These are phyloP conservation scores for Asobara japonica DNA, from an alignment of 1,140 invertebrate genomes.

Conservation along the genomic window DNA sequence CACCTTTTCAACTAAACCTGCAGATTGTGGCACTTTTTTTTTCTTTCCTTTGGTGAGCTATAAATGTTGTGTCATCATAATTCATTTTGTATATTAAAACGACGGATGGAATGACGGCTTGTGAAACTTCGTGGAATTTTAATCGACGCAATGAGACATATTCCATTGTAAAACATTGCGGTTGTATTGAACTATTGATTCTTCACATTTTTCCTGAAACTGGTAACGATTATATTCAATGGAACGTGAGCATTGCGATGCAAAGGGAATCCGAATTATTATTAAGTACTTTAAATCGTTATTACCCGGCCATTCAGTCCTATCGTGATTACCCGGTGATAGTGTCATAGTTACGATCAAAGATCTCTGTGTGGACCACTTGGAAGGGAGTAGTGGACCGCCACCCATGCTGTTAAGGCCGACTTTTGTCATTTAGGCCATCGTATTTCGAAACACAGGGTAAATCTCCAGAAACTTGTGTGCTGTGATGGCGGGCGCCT, in stretches of 20 bases:
- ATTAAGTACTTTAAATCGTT: neutral
- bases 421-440: no score
- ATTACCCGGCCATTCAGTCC: no score
- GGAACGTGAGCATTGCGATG: neutral
- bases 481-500: no score
- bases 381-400: no score
- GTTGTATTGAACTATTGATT: slow-evolving; percentile 4
- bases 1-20: slow-evolving; percentile 39
- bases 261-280: neutral
- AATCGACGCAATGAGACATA: neutral
- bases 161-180: slow-evolving; percentile 9
- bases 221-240: neutral
- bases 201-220: neutral
- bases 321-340: no score
- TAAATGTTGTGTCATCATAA: slow-evolving; percentile 44
- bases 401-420: no score
- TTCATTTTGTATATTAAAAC: slow-evolving; percentile 32
- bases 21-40: slow-evolving; percentile 52
- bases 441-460: no score
- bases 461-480: no score
- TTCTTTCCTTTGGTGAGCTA: slow-evolving; percentile 33
- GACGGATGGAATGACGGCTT: slow-evolving; percentile 10
- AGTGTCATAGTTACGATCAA: no score
- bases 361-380: no score
- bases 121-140: slow-evolving; percentile 19